These are phyloP conservation scores for Lysiphlebus fabarum DNA, from an alignment of 1,140 invertebrate genomes.

Conservation along the genomic window DNA sequence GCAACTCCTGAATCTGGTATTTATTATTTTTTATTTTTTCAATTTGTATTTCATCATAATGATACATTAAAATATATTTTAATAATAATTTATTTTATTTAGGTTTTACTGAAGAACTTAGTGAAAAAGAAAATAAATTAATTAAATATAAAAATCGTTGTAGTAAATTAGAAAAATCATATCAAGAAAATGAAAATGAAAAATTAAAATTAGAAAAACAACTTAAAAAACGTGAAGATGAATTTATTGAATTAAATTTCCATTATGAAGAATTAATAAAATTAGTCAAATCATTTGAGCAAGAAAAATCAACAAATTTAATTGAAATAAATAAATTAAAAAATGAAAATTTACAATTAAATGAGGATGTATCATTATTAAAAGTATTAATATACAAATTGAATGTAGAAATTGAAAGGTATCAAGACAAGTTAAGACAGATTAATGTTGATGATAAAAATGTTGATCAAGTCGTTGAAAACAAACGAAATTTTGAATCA, in stretches of 20 bases:
- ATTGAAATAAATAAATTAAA: conserved; percentile 42
- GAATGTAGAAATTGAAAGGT: conserved; percentile 65
- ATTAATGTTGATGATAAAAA: conserved; percentile 3
- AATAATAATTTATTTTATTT: not conserved
- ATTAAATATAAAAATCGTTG: conserved; percentile 38
- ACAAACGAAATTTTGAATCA: conserved; percentile 34
- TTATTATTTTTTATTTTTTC: not conserved
- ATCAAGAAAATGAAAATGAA: conserved; percentile 30
- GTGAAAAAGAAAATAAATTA: conserved; percentile 34
- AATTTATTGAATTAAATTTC: conserved; percentile 34
- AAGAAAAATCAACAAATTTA: conserved; percentile 32
- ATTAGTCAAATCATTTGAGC: conserved; percentile 34
- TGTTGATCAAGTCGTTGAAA: conserved; percentile 27
- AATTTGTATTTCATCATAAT: not conserved
- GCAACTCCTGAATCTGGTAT: conserved; percentile 17
- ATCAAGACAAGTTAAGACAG: conserved; percentile 62
- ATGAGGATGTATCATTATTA: conserved; percentile 62
- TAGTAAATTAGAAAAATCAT: conserved; percentile 39
- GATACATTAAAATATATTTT: no score
- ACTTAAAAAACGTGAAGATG: conserved; percentile 36
- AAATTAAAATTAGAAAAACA: conserved; percentile 29
- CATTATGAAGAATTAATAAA: conserved; percentile 35
- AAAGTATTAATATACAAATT: conserved; percentile 67
- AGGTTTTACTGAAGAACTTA: conserved; percentile 28
- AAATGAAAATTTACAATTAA: conserved; percentile 55